phyloP scores from a whole-genome alignment of 2,113 vertebrate genomes.

The Anarhynchus alexandrinus region DNA sequence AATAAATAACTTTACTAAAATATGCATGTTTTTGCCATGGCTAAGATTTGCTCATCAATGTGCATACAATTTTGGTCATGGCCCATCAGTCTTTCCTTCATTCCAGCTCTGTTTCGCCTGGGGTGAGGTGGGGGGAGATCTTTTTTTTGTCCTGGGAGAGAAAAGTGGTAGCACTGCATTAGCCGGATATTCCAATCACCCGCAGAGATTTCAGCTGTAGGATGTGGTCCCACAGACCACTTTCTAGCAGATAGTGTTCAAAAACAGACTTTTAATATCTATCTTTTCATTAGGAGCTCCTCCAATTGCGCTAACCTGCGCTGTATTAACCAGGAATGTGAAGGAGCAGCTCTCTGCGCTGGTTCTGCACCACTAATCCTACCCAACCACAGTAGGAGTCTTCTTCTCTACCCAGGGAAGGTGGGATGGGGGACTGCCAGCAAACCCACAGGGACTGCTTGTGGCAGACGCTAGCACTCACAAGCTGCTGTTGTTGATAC shows the following conservation, averaged over 20 bases:
- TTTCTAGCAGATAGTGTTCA: not conserved
- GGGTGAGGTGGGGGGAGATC: too few relatives aligned
- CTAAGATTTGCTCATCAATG: not conserved
- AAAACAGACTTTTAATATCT: not conserved
- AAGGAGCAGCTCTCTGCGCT: not conserved
- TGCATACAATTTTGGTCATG: not conserved
- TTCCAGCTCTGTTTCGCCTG: not conserved
- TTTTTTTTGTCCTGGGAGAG: too few relatives aligned
- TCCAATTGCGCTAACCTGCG: not conserved
- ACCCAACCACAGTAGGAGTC: rapidly evolving
- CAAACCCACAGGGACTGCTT: rapidly evolving
- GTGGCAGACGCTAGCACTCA: not conserved
- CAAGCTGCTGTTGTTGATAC: not conserved
- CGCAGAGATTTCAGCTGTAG: not conserved
- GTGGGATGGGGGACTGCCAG: not conserved
- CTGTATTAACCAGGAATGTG: not conserved
- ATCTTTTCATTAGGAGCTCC: not conserved
- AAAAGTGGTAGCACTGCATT: not conserved
- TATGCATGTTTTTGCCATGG: not conserved
- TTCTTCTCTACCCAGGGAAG: not conserved
- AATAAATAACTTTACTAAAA: not conserved
- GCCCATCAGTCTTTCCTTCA: not conserved
- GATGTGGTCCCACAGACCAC: rapidly evolving
- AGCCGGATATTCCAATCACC: not conserved
- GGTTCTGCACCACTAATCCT: not conserved